phyloP scores from a whole-genome alignment of 2,888 invertebrate genomes.

The Crioceris asparagi region DNA sequence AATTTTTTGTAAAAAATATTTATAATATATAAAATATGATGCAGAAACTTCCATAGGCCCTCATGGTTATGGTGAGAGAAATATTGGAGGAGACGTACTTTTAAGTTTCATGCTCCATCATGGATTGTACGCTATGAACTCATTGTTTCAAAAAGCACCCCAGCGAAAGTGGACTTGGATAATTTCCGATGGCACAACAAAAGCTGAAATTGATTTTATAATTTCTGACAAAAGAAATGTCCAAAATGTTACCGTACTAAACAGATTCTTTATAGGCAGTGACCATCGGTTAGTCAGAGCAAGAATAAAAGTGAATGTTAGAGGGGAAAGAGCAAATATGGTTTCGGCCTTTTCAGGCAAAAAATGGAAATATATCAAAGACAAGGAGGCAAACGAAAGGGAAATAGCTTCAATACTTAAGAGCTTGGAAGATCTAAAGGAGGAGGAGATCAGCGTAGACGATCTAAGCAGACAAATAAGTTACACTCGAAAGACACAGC shows the following conservation, averaged over 20 bases:
- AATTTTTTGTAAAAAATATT: no score
- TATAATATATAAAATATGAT: no score
- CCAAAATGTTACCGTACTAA: constrained; percentile 1
- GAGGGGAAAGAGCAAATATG: no score
- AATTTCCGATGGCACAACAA: constrained; percentile 1
- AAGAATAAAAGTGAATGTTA: no score
- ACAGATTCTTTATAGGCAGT: constrained; percentile 2
- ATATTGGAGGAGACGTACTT: neutral
- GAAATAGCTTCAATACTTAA: no score
- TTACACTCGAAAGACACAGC: no score
- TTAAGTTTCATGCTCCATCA: neutral
- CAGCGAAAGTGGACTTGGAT: constrained; percentile 2
- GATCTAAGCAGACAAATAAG: no score
- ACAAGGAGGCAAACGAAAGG: no score
- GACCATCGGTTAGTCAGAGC: constrained; percentile 1
- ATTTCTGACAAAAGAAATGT: constrained; percentile 1
- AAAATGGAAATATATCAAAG: no score
- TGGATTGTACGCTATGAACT: neutral
- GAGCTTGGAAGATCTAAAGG: no score
- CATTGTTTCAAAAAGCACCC: neutral
- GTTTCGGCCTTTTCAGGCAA: no score
- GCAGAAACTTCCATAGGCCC: neutral
- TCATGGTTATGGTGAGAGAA: constrained; percentile 1
- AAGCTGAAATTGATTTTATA: constrained; percentile 3
- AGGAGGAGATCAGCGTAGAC: no score